Base-by-base conservation (phyloP, 35 echinoderm and acorn worm species). In the Lytechinus pictus region DNA sequence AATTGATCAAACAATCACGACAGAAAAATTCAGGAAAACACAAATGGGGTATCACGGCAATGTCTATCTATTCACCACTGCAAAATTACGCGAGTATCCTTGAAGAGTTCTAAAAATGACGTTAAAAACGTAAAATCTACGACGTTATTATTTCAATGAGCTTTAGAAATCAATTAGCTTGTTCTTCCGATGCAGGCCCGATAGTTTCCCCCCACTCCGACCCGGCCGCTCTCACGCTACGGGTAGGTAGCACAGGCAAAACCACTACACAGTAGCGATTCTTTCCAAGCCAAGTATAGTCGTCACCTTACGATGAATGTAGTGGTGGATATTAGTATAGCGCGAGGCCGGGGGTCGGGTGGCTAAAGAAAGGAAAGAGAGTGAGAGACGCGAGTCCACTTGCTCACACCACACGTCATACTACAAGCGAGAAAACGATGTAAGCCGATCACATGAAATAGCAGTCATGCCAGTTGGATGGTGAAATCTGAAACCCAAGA, bases 171-270 rank as follows among this genome's bases (percentile, higher is more conserved):
- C 66, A 79, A n/a, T n/a, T 79, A 79, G 66, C 66, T 79, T 79
- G 9, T 93, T 93, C 92, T 93, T 93, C 92, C 92, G 28, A 93
- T 93, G 92, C 92, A 93, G 92, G 92, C 92, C 92, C 24, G 24
- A 13, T 90, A 90, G 29, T 52, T 44, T 90, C 29, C 52, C 88
- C 52, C 92, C 92, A 93, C 92, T 93, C 92, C 92, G 92, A 93
- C 92, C 92, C 92, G 53, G 92, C 92, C 92, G 92, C 92, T 10
- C 92, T 93, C 92, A 54, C 52, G 92, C 92, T 55, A 57, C 52
- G 92, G 92, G 92, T 57, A 51, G 88, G 88, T 57, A 93, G 92
- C 52, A 58, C 10, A 93, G 92, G 92, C 52, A 93, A 57, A 33
- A 93, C 92, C 92, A 54, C 92, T 11, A 57, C 9, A 56, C 54